A percentile compares a stretch with the other conserved stretches of the same genome.
These are phyloP conservation scores for Empidonax alnorum DNA, from an alignment of 2,113 vertebrate species.

Conservation along the genomic window DNA sequence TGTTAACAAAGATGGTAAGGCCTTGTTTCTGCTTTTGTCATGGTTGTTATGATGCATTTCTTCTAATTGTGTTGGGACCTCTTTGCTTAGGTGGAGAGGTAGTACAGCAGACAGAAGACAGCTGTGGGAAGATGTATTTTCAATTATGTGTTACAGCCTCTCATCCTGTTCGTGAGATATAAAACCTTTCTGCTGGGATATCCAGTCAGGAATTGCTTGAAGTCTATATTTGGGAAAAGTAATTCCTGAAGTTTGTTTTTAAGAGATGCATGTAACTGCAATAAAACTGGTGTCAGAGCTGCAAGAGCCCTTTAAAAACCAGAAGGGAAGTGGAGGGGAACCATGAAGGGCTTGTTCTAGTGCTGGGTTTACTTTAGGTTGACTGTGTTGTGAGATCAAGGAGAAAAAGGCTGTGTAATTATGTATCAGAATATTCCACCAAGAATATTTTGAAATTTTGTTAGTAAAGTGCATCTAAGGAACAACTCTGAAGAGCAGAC, in stretches of 20 bases:
- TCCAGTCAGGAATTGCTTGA: not conserved
- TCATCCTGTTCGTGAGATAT: not conserved
- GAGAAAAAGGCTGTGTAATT: not conserved
- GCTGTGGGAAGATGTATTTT: not conserved
- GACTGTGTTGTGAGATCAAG: not conserved
- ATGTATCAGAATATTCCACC: not conserved
- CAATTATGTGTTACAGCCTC: not conserved
- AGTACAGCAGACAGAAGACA: not conserved
- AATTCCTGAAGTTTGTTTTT: not conserved
- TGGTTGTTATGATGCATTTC: not conserved
- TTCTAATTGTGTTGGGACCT: not conserved
- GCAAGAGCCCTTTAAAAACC: not conserved
- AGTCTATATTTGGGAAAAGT: not conserved
- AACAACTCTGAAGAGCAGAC: not conserved
- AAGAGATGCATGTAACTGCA: not conserved
- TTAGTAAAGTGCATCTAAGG: not conserved
- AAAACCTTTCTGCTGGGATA: not conserved
- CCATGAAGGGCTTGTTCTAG: not conserved
- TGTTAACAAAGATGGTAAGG: slow-evolving; percentile 94
- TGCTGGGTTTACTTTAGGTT: not conserved
- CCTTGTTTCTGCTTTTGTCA: not conserved
- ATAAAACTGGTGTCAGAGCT: not conserved
- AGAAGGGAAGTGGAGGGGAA: not conserved
- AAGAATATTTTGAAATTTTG: not conserved
- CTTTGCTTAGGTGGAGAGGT: not conserved